Base-by-base conservation (phyloP, 2,797 vertebrate species). In the Sciurus vulgaris region DNA sequence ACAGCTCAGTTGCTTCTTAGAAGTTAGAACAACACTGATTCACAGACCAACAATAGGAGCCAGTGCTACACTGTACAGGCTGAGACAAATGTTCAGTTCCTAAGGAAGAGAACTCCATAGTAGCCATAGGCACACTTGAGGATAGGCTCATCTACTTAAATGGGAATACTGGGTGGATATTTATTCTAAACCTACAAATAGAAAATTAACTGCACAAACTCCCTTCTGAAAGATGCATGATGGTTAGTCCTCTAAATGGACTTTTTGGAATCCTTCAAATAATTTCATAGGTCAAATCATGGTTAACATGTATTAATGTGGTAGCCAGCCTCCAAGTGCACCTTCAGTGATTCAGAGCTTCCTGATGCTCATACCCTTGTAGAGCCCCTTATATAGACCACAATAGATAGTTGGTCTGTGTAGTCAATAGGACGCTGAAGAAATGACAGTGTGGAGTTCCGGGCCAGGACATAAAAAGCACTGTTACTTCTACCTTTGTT, bases 131-230 rank as follows among this genome's bases (percentile, higher is more conserved):
- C 0, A 83, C 3, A 78, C 4, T 61, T 73, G 54, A 69, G 20
- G 56, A 73, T 0, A 72, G 47, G 8, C n/a, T 67, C 38, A 86
- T 44, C 49, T 41, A 11, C 20, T 79, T 94, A 44, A 3, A 51
- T 28, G 30, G 49, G 28, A 54, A 54, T 44, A 65, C 89, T 11
- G 18, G 8, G 35, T 9, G 33, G 35, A n/a, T 38, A 56, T 44
- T 86, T 79, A 74, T 74, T 93, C 74, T 91, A 83, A 89, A 79
- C 12, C 51, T 93, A 93, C 13, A 56, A 69, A 95, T 30, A 51
- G 17, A 86, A 70, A 49, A 24, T 86, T 74, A 93, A 76, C 14
- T 72, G 14, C 9, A 51, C 3, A 38, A 13, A 69, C 73, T 77
- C 33, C 56, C 65, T 41, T 83, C 70, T 63, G 59, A 86, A 3